A percentile compares a stretch with the other conserved stretches of the same genome.
Evolutionary conservation across 2,888 invertebrate species (phyloP).

Genomic region (Pegoplata infirma): DNA sequence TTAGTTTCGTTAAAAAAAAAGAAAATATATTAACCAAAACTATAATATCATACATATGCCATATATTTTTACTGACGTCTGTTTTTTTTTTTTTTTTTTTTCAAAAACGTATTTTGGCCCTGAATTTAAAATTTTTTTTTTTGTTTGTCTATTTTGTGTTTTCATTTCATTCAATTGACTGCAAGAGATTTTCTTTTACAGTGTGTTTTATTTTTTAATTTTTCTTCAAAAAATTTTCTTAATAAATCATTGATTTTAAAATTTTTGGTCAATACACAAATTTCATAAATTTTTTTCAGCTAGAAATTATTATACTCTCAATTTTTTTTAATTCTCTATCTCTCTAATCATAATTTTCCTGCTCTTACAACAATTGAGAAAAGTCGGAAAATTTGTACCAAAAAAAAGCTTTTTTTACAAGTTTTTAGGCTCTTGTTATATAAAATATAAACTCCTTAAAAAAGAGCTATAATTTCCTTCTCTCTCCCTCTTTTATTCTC

Average conservation of each 20-base stretch:
- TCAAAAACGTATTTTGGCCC: slow-evolving; percentile 36
- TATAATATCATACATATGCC: slow-evolving; percentile 23
- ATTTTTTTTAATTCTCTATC: no score
- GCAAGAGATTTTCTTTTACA: background rate
- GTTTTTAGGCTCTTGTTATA: background rate
- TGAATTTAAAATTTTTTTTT: slow-evolving; percentile 33
- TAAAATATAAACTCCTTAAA: slow-evolving; percentile 1
- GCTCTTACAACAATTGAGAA: background rate
- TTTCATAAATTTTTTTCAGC: slow-evolving; percentile 14
- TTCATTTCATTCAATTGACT: slow-evolving; percentile 21
- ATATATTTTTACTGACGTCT: slow-evolving; percentile 44
- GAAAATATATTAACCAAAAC: slow-evolving; percentile 18
- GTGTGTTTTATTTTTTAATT: background rate
- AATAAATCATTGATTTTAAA: slow-evolving; percentile 48
- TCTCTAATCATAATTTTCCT: no score
- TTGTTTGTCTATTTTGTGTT: no score
- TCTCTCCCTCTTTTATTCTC: background rate
- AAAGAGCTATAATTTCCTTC: background rate
- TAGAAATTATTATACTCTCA: background rate
- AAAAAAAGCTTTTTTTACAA: background rate
- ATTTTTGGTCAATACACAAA: slow-evolving; percentile 27
- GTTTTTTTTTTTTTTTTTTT: background rate
- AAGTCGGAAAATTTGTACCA: background rate
- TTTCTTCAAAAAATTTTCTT: slow-evolving; percentile 11
- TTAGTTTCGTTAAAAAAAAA: no score